Evolutionary conservation across 2,797 vertebrate species (phyloP).

Genomic region (Clarias platycephalus): DNA sequence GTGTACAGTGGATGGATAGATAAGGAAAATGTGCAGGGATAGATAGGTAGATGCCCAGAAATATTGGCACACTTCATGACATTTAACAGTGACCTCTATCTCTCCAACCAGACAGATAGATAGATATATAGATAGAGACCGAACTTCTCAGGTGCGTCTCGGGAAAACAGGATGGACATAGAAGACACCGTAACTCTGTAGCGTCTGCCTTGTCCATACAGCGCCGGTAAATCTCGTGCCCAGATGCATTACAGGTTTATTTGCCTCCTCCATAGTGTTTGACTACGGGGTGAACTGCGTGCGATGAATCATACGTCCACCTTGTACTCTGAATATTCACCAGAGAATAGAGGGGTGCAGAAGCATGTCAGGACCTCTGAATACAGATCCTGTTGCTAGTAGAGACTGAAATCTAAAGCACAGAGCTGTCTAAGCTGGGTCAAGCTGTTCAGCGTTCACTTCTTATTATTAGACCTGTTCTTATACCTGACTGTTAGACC

Average conservation of each 20-base stretch:
- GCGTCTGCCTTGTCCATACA: background rate
- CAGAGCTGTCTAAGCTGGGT: conserved; percentile 21
- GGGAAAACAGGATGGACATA: background rate
- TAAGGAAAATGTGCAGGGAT: background rate
- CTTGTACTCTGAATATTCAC: conserved; percentile 2
- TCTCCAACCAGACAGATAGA: background rate
- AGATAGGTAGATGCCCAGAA: background rate
- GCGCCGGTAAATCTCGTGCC: background rate
- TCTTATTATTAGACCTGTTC: conserved; percentile 36
- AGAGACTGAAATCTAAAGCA: conserved; percentile 23
- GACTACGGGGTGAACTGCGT: background rate
- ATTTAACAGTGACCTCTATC: too few relatives aligned
- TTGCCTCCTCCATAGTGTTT: background rate
- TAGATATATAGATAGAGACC: background rate
- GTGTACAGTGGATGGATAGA: too few relatives aligned
- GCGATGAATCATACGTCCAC: conserved; percentile 4
- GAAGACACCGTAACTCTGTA: background rate
- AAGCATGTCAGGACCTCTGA: conserved; percentile 19
- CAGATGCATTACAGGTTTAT: conserved; percentile 6
- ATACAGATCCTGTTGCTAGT: conserved; percentile 53
- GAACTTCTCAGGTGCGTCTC: background rate
- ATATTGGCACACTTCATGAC: background rate
- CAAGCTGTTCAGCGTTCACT: conserved; percentile 39
- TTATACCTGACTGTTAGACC: conserved; percentile 6
- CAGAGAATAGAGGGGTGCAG: background rate